Base-by-base conservation (phyloP, 2,113 vertebrate genomes). In the Istiophorus platypterus region DNA sequence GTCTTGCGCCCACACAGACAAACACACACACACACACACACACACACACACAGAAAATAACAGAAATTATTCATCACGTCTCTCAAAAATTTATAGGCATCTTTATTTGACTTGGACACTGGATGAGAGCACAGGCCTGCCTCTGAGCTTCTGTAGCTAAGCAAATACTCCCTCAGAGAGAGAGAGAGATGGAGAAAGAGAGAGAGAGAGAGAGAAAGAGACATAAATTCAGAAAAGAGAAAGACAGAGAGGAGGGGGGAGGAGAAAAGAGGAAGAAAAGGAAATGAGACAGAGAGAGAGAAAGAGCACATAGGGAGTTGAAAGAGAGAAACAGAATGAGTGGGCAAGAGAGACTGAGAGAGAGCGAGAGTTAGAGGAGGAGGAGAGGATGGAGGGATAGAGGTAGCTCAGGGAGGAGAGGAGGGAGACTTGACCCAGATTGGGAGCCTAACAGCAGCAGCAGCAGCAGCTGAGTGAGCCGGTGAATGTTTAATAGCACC, bases 381-480 rank as follows among this genome's bases (percentile, higher is more conserved):
- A 67, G 49, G 67, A 65, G 72, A 70, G 79, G 88, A 90, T 84
- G 83, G 88, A 92, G 85, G 88, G 88, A 89, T 85, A 62, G 90
- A 90, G 87, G 89, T 80, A 92, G 93, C 86, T 91, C 72, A 75
- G 91, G 91, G 92, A 92, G 88, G 81, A 93, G 88, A 91, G 87
- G 82, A 92, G 89, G 79, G 89, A 92, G 93, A 92, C 92, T 91
- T 94, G 93, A 94, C 93, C 92, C 92, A 94, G 92, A 94, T 94
- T 92, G 93, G 86, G 86, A 92, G 91, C 86, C 90, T 77, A 92
- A 92, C 88, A 88, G 86, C 81, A 88, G 68, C 85, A 88, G 81
- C 85, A 85, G 84, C 87, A 92, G 93, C 90, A 88, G 91, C 86
- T 85, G 93, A 94, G 91, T 92, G 91, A 94, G 91, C 89, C 84